A percentile compares a stretch with the other conserved stretches of the same genome.
phyloP scores from a whole-genome alignment of 2,888 invertebrate genomes.

The Acrocyrtus sp. region DNA sequence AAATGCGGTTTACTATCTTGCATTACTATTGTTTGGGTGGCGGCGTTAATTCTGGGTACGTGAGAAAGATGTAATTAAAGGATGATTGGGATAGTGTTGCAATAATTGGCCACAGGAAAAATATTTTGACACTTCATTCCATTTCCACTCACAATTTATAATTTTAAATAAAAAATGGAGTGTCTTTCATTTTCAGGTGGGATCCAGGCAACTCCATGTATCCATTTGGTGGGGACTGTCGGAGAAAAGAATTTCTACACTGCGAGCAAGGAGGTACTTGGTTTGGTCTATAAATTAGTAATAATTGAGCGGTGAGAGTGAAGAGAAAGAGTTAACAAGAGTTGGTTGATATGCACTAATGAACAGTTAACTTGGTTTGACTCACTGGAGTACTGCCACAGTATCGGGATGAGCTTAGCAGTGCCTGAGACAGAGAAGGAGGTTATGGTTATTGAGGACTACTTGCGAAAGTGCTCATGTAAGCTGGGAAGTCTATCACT shows the following conservation, averaged over 20 bases:
- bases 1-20: too few relatives aligned
- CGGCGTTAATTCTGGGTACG: conserved; percentile 24
- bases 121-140: too few relatives aligned
- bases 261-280: conserved; percentile 52
- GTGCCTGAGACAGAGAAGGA: conserved; percentile 35
- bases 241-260: conserved; percentile 50
- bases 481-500: neutral
- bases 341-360: neutral
- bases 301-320: too few relatives aligned
- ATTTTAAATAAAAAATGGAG: too few relatives aligned
- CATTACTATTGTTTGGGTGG: too few relatives aligned
- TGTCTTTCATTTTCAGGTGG: conserved; percentile 18
- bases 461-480: conserved; percentile 36
- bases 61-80: too few relatives aligned
- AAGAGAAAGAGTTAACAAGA: neutral
- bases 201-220: conserved; percentile 44
- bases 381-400: conserved; percentile 52
- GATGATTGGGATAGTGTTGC: too few relatives aligned
- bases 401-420: conserved; percentile 47
- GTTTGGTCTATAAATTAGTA: too few relatives aligned
- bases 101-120: too few relatives aligned
- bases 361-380: conserved; percentile 54
- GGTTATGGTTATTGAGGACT: conserved; percentile 34
- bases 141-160: too few relatives aligned
- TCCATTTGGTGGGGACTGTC: conserved; percentile 38